Evolutionary conservation across 2,797 vertebrate species (phyloP).

Genomic region (Onychomys torridus): DNA sequence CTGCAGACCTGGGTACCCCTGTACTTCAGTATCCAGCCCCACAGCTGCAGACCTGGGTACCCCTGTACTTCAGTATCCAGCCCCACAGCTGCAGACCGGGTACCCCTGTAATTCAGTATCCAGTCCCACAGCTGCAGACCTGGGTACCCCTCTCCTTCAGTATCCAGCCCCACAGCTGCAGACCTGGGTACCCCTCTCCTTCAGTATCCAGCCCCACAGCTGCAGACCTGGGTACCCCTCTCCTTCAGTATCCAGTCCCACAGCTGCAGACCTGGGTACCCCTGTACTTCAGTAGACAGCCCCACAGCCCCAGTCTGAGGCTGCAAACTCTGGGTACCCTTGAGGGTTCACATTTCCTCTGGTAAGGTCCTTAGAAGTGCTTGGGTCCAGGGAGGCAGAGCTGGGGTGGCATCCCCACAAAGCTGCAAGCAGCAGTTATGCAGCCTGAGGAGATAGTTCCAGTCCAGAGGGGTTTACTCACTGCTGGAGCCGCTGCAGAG

Average conservation of each 20-base stretch:
- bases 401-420: neutral
- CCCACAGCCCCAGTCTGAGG: neutral
- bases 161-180: too few relatives aligned
- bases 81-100: neutral
- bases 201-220: neutral
- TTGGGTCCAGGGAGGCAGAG: neutral
- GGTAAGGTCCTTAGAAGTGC: neutral
- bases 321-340: neutral
- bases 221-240: neutral
- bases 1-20: neutral
- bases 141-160: too few relatives aligned
- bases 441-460: neutral
- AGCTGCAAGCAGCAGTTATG: neutral
- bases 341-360: neutral
- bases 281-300: neutral
- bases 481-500: constrained; percentile 92
- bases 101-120: neutral
- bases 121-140: too few relatives aligned
- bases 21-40: neutral
- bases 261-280: neutral
- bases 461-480: constrained; percentile 85
- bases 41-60: neutral
- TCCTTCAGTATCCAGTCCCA: neutral
- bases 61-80: neutral
- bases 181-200: neutral